Evolutionary conservation across 2,113 vertebrate species (phyloP).

Genomic region (Riparia riparia): DNA sequence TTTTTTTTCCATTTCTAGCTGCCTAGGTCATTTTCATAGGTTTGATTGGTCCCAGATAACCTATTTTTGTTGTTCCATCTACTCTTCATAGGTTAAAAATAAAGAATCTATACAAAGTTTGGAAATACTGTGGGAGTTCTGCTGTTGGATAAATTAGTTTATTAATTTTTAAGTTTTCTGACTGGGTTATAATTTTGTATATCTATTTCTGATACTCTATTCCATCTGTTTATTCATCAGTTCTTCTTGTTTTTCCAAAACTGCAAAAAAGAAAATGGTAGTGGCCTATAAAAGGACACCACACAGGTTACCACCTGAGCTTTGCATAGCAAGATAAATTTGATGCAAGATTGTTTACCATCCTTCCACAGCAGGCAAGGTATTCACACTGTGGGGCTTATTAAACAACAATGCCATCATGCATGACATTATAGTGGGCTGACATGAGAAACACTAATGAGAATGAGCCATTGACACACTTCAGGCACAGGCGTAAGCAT

Average conservation of each 20-base stretch:
- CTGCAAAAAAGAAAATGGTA: neutral
- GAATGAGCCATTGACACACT: neutral
- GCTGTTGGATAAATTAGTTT: neutral
- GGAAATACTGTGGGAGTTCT: neutral
- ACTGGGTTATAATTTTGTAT: neutral
- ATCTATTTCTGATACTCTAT: neutral
- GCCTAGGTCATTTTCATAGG: neutral
- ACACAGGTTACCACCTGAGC: neutral
- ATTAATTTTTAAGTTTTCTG: slow-evolving; percentile 7
- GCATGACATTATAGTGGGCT: neutral
- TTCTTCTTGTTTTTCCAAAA: neutral
- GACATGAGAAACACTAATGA: neutral
- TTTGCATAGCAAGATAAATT: neutral
- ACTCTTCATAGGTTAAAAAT: slow-evolving; percentile 9
- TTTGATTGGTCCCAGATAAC: slow-evolving; percentile 2
- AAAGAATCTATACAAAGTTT: neutral
- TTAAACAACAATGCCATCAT: neutral
- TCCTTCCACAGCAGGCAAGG: neutral
- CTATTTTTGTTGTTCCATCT: neutral
- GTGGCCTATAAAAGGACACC: neutral
- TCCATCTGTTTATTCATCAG: neutral
- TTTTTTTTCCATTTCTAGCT: neutral
- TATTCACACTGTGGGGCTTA: neutral
- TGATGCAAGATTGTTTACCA: neutral
- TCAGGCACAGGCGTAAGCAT: neutral